Percentiles rank a stretch among this genome's conserved stretches.
Conservation (phyloP, 2,888 invertebrate genomes). For the Plebejus melissa region DNA sequence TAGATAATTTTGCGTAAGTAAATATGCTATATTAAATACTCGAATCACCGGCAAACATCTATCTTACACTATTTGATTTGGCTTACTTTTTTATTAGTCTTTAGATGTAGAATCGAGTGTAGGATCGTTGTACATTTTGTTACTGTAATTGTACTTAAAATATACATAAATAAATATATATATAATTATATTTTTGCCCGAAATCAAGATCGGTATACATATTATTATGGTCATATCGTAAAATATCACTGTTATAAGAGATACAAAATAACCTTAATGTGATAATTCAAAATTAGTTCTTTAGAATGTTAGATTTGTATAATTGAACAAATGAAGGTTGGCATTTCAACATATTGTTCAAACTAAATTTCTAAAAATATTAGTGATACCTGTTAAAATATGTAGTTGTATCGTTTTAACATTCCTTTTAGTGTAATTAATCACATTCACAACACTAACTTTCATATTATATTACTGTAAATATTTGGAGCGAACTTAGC, state of each 20-base stretch:
- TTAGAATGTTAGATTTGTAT: constrained; percentile 16
- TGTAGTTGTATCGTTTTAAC: constrained; percentile 26
- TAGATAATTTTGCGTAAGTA: constrained; percentile 30
- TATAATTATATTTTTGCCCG: constrained; percentile 17
- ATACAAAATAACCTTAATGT: not conserved
- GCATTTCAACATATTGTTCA: constrained; percentile 8
- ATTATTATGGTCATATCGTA: constrained; percentile 15
- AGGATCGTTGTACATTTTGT: constrained; percentile 26
- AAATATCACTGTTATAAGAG: constrained; percentile 22
- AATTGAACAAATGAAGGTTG: constrained; percentile 8
- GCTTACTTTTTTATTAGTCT: constrained; percentile 9
- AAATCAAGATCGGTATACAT: constrained; percentile 7
- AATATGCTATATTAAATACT: constrained; percentile 23
- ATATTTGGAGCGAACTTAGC: not conserved
- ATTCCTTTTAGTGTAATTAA: constrained; percentile 20
- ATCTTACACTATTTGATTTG: constrained; percentile 19
- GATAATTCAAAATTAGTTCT: not conserved
- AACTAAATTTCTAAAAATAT: constrained; percentile 20
- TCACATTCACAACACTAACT: constrained; percentile 16
- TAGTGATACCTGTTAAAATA: constrained; percentile 3
- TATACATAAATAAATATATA: constrained; percentile 23
- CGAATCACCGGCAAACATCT: constrained; percentile 11
- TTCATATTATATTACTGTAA: constrained; percentile 24
- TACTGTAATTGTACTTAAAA: constrained; percentile 27
- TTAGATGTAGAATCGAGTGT: constrained; percentile 20